Evolutionary conservation across 2,888 invertebrate genomes (phyloP), one percentile per base, ranked within the genome.

Genomic region (Margaritifera margaritifera): DNA sequence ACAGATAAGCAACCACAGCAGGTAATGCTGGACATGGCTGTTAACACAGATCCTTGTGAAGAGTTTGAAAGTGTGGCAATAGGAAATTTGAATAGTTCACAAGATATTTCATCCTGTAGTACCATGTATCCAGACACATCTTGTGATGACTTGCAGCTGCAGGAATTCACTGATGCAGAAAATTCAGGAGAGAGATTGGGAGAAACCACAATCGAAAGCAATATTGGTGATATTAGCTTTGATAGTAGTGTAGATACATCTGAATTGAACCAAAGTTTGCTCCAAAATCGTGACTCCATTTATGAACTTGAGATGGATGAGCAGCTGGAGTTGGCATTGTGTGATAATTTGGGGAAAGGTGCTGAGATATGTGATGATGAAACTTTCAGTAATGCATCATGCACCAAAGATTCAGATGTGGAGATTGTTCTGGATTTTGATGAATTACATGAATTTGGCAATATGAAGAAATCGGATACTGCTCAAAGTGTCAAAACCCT

Each of bases 251-350:
- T 79, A 53, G 80, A 80, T 54, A 84, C 81, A 31, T 70, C 71
- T n/a, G 80, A 79, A 27, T 64, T 67, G 6, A 68, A 63, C 22
- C 71, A 69, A 55, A 72, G 72, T 42, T 69, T 76, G n/a, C 66
- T 71, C 50, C 74, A 72, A 53, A 82, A 81, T 64, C 68, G 86
- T 25, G 86, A 88, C 53, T 88, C 88, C 3, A 84, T 89, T 56
- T 89, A 89, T 74, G 89, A 89, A 75, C 73, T 85, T 42, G 81
- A 87, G 65, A 82, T 87, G 76, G 88, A 89, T 69, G 86, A 87
- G 75, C 80, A 84, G 55, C 73, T 89, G 54, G 89, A 88, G 68
- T 67, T 69, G 57, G 74, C 62, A n/a, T 60, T 74, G 52, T 65
- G 65, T 31, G 70, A 71, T 60, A 67, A 69, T 65, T 75, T 74